A percentile compares a stretch with the other conserved stretches of the same genome.
These are phyloP conservation scores for Hoplodrina blanda DNA, from an alignment of 2,888 invertebrate species.

Conservation along the genomic window DNA sequence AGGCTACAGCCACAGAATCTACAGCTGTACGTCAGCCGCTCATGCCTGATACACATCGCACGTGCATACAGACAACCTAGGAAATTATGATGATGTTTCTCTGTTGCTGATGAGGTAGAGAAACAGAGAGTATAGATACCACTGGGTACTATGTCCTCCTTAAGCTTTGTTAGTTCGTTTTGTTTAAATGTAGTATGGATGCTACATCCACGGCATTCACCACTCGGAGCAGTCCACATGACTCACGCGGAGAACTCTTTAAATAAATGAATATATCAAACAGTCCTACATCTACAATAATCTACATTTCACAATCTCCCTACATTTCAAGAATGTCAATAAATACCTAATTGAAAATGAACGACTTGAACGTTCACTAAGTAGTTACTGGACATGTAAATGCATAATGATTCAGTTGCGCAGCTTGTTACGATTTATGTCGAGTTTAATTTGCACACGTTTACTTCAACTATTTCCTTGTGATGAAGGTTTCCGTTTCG, in stretches of 20 bases:
- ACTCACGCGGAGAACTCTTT: too few relatives aligned
- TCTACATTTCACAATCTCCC: not conserved
- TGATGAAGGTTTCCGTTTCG: conserved; percentile 6
- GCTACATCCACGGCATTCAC: too few relatives aligned
- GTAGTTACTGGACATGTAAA: conserved; percentile 4
- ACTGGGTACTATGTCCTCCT: too few relatives aligned
- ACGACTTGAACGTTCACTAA: not conserved
- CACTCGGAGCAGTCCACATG: too few relatives aligned
- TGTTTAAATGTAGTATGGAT: too few relatives aligned
- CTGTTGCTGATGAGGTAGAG: conserved; percentile 1
- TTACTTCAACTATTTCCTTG: conserved; percentile 19
- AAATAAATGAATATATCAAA: too few relatives aligned
- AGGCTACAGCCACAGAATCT: too few relatives aligned
- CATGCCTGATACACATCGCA: conserved; percentile 51
- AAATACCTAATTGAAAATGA: conserved; percentile 15
- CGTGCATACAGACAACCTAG: not conserved
- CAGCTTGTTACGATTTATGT: conserved; percentile 30
- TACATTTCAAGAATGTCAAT: not conserved
- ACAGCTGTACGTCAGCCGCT: conserved; percentile 40
- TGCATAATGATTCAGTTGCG: conserved; percentile 7
- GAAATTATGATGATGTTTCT: conserved; percentile 18
- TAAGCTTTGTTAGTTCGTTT: too few relatives aligned
- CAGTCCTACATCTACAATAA: too few relatives aligned
- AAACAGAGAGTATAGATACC: not conserved
- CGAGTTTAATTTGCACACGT: conserved; percentile 7